Base-by-base conservation (phyloP, 2,113 vertebrate species). In the Alces alces region DNA sequence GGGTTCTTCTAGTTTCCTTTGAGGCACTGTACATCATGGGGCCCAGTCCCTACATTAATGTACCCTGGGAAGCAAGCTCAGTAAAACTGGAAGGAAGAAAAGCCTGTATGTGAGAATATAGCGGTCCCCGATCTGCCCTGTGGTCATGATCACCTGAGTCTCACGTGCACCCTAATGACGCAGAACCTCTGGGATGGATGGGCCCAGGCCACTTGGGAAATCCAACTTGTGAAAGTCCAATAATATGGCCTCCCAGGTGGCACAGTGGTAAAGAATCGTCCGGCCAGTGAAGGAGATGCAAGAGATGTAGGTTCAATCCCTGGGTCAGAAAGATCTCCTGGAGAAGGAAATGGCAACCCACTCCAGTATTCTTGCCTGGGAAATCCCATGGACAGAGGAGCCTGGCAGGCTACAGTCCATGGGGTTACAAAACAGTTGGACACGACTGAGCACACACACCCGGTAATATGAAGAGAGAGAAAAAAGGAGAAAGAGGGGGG, bases 21-120 rank as follows among this genome's bases (percentile, higher is more conserved):
- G 11, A n/a, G 6, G 28, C 3, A 0, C 6, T 55, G 5, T 15
- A 4, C 10, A 10, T 70, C 17, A 0, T 2, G 16, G 27, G 39
- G 1, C 36, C 17, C 1, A 8, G 30, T 25, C 6, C 28, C 39
- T 64, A n/a, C 7, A 12, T 55, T 25, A 57, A 23, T 92, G 78
- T 39, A 6, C 84, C 21, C 36, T 73, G 28, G 64, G 73, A 60
- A 52, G 27, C 1, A 1, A 61, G 64, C 5, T 21, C 5, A 6
- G 0, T 66, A 61, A 60, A 27, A 5, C 2, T 1, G 1, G 17
- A 55, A 27, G 39, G 39, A 73, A 43, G 60, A 50, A 15, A 7
- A 10, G 3, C 52, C 39, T 8, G 2, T 4, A 4, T 39, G 55
- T 82, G 92, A 86, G 16, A 43, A 30, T 8, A 2, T 0, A 14